These are phyloP conservation scores for Drosophila seclusa DNA, from an alignment of 2,888 invertebrate genomes.

Conservation along the genomic window DNA sequence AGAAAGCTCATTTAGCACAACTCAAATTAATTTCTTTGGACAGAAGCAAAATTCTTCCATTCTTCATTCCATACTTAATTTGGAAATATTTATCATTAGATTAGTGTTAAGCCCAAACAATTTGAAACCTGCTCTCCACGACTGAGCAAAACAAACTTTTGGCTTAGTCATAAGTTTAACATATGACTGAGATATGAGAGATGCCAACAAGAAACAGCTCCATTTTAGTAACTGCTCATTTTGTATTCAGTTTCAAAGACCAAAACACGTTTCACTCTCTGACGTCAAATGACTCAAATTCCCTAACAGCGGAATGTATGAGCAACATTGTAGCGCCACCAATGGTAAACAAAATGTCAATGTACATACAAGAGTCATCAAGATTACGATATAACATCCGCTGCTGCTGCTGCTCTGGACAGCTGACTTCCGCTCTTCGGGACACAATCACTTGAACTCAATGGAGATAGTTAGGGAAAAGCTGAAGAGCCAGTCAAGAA, in stretches of 20 bases:
- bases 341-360: slow-evolving; percentile 35
- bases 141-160: slow-evolving; percentile 1
- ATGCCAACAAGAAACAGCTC: slow-evolving; percentile 26
- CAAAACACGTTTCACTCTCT: slow-evolving; percentile 48
- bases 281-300: slow-evolving; percentile 42
- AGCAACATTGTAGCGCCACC: slow-evolving; percentile 22
- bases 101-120: slow-evolving; percentile 25
- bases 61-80: slow-evolving; percentile 32
- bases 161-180: slow-evolving; percentile 49
- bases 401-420: slow-evolving; percentile 16
- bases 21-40: slow-evolving; percentile 14
- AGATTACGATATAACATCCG: slow-evolving; percentile 36
- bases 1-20: not conserved
- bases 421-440: slow-evolving; percentile 34
- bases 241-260: slow-evolving; percentile 18
- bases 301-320: slow-evolving; percentile 21
- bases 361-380: slow-evolving; percentile 36
- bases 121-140: slow-evolving; percentile 33
- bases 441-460: slow-evolving; percentile 42
- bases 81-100: slow-evolving; percentile 34
- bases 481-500: slow-evolving; percentile 4
- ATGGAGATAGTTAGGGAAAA: slow-evolving; percentile 7
- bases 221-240: slow-evolving; percentile 4
- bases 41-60: slow-evolving; percentile 25
- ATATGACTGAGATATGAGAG: slow-evolving; percentile 18